These are phyloP conservation scores for Plebejus melissa DNA, from an alignment of 2,888 invertebrate species.

Conservation along the genomic window DNA sequence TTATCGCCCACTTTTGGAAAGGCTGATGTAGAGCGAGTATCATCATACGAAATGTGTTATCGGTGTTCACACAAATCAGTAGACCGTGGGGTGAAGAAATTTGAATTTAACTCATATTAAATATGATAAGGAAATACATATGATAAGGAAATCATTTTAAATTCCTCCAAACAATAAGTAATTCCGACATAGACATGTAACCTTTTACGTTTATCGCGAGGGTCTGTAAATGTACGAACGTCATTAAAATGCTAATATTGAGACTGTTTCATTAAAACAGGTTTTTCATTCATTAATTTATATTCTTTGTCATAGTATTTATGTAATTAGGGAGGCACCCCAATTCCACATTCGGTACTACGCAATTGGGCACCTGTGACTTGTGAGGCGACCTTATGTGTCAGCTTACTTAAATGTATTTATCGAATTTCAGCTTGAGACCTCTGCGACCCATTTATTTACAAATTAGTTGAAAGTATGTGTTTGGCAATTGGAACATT, in stretches of 20 bases:
- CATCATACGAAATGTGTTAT: too few species aligned
- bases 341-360: conserved; percentile 46
- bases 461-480: conserved; percentile 6
- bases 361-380: conserved; percentile 57
- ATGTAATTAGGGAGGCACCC: conserved; percentile 41
- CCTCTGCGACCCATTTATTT: conserved; percentile 9
- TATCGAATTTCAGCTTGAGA: conserved; percentile 48
- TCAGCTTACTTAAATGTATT: conserved; percentile 44
- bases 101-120: neutral
- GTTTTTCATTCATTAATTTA: conserved; percentile 40
- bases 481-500: neutral
- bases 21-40: neutral
- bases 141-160: neutral
- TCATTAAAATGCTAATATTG: conserved; percentile 29
- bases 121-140: too few species aligned
- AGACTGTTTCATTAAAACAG: conserved; percentile 34
- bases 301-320: conserved; percentile 36
- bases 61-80: neutral
- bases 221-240: neutral
- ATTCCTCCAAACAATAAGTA: neutral
- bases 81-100: neutral
- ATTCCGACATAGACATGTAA: neutral
- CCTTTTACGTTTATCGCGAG: neutral
- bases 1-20: too few species aligned
- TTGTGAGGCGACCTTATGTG: conserved; percentile 50